These are phyloP conservation scores for Galaxias olidus DNA, from an alignment of 2,797 vertebrate species.

Conservation along the genomic window DNA sequence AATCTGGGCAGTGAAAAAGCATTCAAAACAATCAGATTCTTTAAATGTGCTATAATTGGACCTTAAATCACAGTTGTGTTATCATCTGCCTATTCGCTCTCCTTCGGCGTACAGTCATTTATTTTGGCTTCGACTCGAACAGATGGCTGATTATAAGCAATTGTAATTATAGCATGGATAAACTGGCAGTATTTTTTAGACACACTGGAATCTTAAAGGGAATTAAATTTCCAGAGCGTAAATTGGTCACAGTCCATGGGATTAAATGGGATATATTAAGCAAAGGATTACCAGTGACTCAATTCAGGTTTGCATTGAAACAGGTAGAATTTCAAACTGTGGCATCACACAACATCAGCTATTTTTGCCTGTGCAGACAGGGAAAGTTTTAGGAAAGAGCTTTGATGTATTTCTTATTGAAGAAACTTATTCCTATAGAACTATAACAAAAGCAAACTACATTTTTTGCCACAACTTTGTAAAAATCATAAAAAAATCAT, in stretches of 20 bases:
- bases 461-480: conserved; percentile 20
- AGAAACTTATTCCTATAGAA: too few relatives aligned
- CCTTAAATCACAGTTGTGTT: conserved; percentile 49
- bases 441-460: not conserved
- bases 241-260: conserved; percentile 65
- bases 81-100: conserved; percentile 23
- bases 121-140: conserved; percentile 55
- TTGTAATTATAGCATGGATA: conserved; percentile 33
- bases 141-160: conserved; percentile 41
- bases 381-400: conserved; percentile 28
- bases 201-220: conserved; percentile 36
- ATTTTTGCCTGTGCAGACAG: not conserved
- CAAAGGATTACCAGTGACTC: conserved; percentile 5
- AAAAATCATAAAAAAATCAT: conserved; percentile 33
- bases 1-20: conserved; percentile 40
- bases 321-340: conserved; percentile 21
- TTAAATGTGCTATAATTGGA: conserved; percentile 61
- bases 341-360: conserved; percentile 26
- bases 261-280: conserved; percentile 37
- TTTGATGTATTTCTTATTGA: not conserved
- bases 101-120: conserved; percentile 21
- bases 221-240: conserved; percentile 46
- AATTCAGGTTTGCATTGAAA: conserved; percentile 58
- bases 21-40: conserved; percentile 29
- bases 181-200: conserved; percentile 64